Percentiles rank a stretch among this genome's conserved stretches.
phyloP scores from a whole-genome alignment of 2,888 invertebrate genomes.

The Salpingus planirostris region DNA sequence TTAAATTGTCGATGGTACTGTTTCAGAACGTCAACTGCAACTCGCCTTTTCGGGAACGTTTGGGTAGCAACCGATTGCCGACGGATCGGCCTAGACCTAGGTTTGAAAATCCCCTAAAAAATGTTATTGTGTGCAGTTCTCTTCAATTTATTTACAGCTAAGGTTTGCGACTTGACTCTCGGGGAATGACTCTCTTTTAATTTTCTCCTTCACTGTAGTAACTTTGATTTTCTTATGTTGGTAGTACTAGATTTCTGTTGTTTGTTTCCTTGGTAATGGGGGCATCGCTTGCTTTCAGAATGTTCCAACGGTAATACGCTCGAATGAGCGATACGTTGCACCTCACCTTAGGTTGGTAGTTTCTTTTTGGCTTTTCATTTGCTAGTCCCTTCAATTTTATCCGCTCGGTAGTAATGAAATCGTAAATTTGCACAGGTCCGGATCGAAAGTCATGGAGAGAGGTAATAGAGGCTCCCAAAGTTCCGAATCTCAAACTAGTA shows the following conservation, averaged over 20 bases:
- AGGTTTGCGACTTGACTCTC: no score
- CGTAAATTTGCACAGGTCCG: constrained; percentile 45
- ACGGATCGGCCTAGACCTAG: constrained; percentile 75
- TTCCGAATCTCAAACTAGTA: constrained; percentile 42
- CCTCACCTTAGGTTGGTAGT: constrained; percentile 33
- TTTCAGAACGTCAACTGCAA: constrained; percentile 55
- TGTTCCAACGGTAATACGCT: constrained; percentile 34
- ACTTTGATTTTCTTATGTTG: constrained; percentile 8
- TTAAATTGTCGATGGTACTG: no score
- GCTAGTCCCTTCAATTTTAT: no score
- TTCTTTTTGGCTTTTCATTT: no score
- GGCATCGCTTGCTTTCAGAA: constrained; percentile 28
- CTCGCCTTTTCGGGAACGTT: constrained; percentile 81
- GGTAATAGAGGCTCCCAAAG: constrained; percentile 52
- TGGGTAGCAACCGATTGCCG: constrained; percentile 81
- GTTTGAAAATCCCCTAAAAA: constrained; percentile 38
- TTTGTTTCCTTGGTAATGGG: constrained; percentile 17
- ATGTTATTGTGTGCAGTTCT: no score
- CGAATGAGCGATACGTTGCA: constrained; percentile 36
- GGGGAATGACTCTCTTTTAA: constrained; percentile 5
- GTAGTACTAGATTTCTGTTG: constrained; percentile 1
- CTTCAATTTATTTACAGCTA: no score
- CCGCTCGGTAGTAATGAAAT: no score
- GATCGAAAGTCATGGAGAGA: constrained; percentile 59
- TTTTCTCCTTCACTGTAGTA: not conserved